Evolutionary conservation across 2,888 invertebrate species (phyloP).

Genomic region (Conchocele bisecta): DNA sequence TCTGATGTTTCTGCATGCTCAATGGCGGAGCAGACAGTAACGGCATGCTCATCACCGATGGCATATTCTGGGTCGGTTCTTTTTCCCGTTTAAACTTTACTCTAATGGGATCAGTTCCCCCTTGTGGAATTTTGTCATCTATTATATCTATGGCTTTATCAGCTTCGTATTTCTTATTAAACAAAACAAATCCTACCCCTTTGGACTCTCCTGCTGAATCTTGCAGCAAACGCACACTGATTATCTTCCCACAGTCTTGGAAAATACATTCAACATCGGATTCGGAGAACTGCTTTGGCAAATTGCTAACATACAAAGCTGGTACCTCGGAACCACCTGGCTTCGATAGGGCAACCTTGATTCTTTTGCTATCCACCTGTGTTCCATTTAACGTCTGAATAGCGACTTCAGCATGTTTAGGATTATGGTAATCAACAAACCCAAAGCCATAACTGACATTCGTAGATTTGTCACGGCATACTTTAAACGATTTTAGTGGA

Average conservation of each 20-base stretch:
- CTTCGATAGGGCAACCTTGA: slow-evolving; percentile 96
- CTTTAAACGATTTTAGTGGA: slow-evolving; percentile 93
- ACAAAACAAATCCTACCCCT: slow-evolving; percentile 93
- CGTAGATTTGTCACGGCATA: slow-evolving; percentile 86
- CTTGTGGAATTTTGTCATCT: slow-evolving; percentile 91
- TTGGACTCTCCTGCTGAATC: slow-evolving; percentile 94
- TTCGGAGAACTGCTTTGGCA: slow-evolving; percentile 87
- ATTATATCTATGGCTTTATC: slow-evolving; percentile 93
- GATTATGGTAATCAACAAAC: slow-evolving; percentile 94
- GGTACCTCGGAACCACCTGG: slow-evolving; percentile 96
- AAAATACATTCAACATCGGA: slow-evolving; percentile 93
- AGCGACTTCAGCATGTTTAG: slow-evolving; percentile 93
- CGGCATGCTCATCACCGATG: too few relatives aligned
- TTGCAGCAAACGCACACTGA: slow-evolving; percentile 94
- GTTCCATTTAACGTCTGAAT: slow-evolving; percentile 94
- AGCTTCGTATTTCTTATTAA: slow-evolving; percentile 93
- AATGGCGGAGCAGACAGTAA: too few relatives aligned
- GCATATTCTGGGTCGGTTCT: too few relatives aligned
- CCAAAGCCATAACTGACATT: slow-evolving; percentile 98
- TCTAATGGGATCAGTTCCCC: slow-evolving; percentile 91
- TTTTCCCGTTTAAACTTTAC: slow-evolving; percentile 93
- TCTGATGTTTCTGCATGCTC: too few relatives aligned
- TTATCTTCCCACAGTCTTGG: slow-evolving; percentile 93
- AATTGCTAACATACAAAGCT: slow-evolving; percentile 95
- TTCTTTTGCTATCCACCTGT: slow-evolving; percentile 93